phyloP scores from a whole-genome alignment of 2,113 vertebrate species.

The Takifugu bimaculatus region DNA sequence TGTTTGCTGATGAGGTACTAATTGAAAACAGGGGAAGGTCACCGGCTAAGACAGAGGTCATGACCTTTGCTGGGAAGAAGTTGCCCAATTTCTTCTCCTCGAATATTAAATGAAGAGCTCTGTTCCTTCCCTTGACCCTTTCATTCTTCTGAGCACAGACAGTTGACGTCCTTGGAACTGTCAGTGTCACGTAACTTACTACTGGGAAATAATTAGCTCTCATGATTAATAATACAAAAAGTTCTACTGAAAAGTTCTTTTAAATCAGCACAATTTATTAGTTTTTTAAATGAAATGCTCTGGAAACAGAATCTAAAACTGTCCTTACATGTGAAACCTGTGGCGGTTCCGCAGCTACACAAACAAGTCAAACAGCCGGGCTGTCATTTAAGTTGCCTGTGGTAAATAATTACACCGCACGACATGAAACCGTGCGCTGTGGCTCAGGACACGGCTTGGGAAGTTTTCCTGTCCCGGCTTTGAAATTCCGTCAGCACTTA shows the following conservation, averaged over 20 bases:
- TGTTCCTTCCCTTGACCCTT: constrained; percentile 10
- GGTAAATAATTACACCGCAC: too few species aligned
- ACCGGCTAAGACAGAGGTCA: too few species aligned
- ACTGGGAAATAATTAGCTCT: constrained; percentile 7
- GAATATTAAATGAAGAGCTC: neutral
- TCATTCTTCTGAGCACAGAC: constrained; percentile 21
- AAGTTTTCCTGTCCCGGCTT: constrained; percentile 24
- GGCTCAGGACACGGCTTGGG: constrained; percentile 24
- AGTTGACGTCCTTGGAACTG: constrained; percentile 52
- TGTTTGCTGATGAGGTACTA: too few species aligned
- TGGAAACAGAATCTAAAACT: neutral
- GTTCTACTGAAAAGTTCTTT: constrained; percentile 4
- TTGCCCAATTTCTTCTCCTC: too few species aligned
- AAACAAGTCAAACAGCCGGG: neutral
- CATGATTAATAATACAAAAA: constrained; percentile 12
- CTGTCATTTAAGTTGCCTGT: too few species aligned
- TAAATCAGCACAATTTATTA: neutral
- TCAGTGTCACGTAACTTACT: constrained; percentile 5
- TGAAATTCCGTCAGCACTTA: constrained; percentile 21
- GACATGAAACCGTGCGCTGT: neutral
- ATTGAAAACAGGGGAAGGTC: too few species aligned
- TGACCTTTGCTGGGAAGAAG: too few species aligned
- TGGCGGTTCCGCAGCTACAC: neutral
- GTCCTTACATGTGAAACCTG: neutral
- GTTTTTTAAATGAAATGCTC: neutral